These are phyloP conservation scores for Platycheirus albimanus DNA, from an alignment of 2,888 invertebrate species.

Conservation along the genomic window DNA sequence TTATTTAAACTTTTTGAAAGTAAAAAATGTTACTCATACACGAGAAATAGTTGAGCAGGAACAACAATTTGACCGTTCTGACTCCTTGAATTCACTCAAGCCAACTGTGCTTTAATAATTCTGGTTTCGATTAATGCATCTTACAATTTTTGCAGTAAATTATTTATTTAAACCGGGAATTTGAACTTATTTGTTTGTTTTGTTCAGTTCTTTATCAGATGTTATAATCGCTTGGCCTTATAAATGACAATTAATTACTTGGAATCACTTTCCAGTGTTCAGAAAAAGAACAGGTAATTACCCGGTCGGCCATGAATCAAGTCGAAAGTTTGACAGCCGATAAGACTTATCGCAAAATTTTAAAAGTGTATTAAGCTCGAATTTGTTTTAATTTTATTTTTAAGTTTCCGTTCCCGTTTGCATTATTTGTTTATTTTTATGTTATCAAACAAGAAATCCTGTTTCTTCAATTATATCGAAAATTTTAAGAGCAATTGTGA, in stretches of 20 bases:
- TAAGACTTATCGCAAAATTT: conserved; percentile 52
- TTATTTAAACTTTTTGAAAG: too few relatives aligned
- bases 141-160: neutral
- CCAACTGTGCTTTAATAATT: neutral
- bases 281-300: conserved; percentile 55
- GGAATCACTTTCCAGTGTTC: conserved; percentile 33
- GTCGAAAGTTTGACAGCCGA: conserved; percentile 41
- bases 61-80: neutral
- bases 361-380: conserved; percentile 48
- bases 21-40: too few relatives aligned
- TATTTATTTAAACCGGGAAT: neutral
- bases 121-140: neutral
- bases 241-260: conserved; percentile 44
- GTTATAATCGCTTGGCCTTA: neutral
- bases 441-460: conserved; percentile 45
- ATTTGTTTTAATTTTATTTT: conserved; percentile 16
- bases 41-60: too few relatives aligned
- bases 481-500: conserved; percentile 68
- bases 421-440: conserved; percentile 1
- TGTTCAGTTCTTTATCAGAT: conserved; percentile 6
- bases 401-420: conserved; percentile 22
- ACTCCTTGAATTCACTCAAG: neutral
- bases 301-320: conserved; percentile 58
- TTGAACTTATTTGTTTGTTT: neutral
- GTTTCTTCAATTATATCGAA: conserved; percentile 61